Conservation (phyloP, 2,113 vertebrate species). For the Anhinga rufa region DNA sequence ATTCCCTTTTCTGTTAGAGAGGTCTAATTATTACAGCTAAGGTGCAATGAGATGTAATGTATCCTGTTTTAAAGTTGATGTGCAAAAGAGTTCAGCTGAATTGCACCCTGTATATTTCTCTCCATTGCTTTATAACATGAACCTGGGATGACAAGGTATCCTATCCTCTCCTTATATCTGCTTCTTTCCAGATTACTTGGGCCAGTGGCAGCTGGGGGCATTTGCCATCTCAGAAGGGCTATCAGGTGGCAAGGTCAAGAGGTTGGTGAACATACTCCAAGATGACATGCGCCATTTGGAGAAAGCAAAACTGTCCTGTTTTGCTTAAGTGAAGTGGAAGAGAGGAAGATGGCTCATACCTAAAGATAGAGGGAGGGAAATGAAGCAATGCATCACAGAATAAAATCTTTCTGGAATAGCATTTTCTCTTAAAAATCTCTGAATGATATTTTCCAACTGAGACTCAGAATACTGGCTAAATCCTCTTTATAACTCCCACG, state of each 20-base stretch:
- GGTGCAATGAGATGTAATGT: not conserved
- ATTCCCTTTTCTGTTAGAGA: not conserved
- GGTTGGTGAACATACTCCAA: not conserved
- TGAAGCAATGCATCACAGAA: not conserved
- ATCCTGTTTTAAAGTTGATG: not conserved
- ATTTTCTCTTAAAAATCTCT: not conserved
- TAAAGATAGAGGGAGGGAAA: not conserved
- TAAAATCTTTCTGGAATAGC: constrained; percentile 19
- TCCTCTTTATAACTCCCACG: not conserved
- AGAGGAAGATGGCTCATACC: not conserved
- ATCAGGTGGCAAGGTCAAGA: not conserved
- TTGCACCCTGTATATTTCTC: not conserved
- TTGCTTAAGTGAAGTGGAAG: not conserved
- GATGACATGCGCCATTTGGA: not conserved
- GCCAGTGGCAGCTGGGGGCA: not conserved
- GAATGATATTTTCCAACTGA: not conserved
- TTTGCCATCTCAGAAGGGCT: not conserved
- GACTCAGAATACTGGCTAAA: not conserved
- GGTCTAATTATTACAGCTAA: not conserved
- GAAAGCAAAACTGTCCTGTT: not conserved
- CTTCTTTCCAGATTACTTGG: not conserved
- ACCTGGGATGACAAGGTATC: not conserved
- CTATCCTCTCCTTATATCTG: not conserved
- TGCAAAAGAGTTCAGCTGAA: not conserved
- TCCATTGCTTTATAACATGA: not conserved